Evolutionary conservation across 2,113 vertebrate species (phyloP), one percentile per base, ranked within the genome.

Genomic region (Gadus chalcogrammus): DNA sequence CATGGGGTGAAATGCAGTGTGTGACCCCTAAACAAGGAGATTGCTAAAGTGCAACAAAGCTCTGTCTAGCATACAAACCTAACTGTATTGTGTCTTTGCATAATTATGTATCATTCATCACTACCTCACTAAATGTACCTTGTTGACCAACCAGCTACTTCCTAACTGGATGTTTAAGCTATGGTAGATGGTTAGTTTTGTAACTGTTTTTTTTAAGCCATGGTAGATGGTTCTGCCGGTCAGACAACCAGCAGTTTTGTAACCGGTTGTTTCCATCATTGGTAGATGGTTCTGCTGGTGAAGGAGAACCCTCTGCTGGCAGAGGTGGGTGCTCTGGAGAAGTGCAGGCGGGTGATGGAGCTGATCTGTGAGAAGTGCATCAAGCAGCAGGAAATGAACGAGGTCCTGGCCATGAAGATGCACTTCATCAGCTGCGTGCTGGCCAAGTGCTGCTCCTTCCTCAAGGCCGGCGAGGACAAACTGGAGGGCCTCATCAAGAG

Each of bases 371-470:
- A 98, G 90, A 97, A 95, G 69, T 98, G 96, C 77, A 95, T 98
- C 90, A 98, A 98, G 83, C 97, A 99, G 80, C 94, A 93, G 87
- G 97, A 99, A 63, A 98, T 98, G 95, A 99, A 98, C 70, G 97
- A 99, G 91, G 95, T 99, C n/a, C 88, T 99, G 70, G 96, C 97
- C 79, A 93, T 99, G 93, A 99, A 99, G 92, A 99, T 98, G 96
- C 97, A 99, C 84, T 99, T 95, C 81, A 91, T 99, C 85, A 95
- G 97, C 79, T 98, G 94, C 38, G 87, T 99, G 84, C 91, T 99
- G 75, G 94, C 95, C 73, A 99, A 96, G 77, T 99, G 97, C 15
- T 83, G 90, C 53, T 87, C 78, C 1, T 97, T 95, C 90, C 89
- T 98, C 63, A 95, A 93, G 67, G 95, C 96, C 24, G 89, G 91